Base-by-base conservation (phyloP, 2,113 vertebrate genomes). In the Acinonyx jubatus region DNA sequence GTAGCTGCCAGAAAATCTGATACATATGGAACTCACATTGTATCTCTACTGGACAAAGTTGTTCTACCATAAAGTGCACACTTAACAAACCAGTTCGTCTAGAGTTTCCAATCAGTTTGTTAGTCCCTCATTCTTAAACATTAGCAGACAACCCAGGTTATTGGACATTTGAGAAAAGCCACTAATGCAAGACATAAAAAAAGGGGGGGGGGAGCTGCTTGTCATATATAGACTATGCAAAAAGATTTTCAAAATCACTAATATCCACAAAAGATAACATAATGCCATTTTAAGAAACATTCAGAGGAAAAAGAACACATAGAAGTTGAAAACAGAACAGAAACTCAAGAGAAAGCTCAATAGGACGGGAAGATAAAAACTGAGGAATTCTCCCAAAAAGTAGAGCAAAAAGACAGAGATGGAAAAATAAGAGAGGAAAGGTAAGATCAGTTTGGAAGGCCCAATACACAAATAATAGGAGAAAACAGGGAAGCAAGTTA, bases 311-410 rank as follows among this genome's bases (percentile, higher is more conserved):
- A 93, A 97, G 7, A 91, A 83, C 25, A 33, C 82, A 57, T 83
- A 90, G 36, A 93, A 93, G 23, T 12, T 61, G 29, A 96, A 97
- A 66, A 83, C 50, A 91, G 33, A 78, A 76, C 31, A 87, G 79
- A 94, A 88, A 91, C 52, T 96, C 38, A 91, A 84, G 23, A 86
- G 82, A 92, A 90, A 97, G 57, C 45, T 83, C 41, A 91, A 71
- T n/a, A 91, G 52, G 81, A 45, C 6, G 48, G 36, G 27, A 97
- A 85, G 45, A 41, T 69, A 82, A 80, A 36, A 91, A 90, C 3
- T 91, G 18, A 91, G 45, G 76, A 94, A 90, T 88, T 87, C 8
- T 71, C 36, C 80, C 33, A 29, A 94, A 86, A 90, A 88, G 69
- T 52, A 91, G 7, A 84, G 33, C 36, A 91, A 80, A 86, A 97